Base-by-base conservation (phyloP, 2,113 vertebrate genomes). In the Eupsittula cactorum region DNA sequence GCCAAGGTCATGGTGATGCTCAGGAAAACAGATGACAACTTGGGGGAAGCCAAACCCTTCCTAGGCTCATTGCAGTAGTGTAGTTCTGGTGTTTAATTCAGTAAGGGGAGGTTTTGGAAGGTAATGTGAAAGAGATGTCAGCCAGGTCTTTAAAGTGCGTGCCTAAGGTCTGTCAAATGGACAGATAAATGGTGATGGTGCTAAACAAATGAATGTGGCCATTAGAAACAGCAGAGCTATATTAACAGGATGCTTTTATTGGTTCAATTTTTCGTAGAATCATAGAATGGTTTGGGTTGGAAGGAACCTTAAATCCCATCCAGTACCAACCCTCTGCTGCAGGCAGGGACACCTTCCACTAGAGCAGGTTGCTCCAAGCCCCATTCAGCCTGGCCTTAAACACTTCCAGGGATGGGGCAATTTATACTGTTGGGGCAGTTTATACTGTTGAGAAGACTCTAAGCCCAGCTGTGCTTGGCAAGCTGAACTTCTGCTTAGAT, bases 31-130 rank as follows among this genome's bases (percentile, higher is more conserved):
- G 39, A 8, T 16, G 10, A 39, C 0, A 5, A 28, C 27, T 11
- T 64, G 52, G 19, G 82, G 6, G n/a, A 9, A 88, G 63, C 23
- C 57, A 63, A 2, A 64, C 9, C 55, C 29, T 74, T 75, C 65
- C 39, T 17, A 20, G 7, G 7, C 7, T 25, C 29, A 8, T 33
- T 44, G 10, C 0, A 0, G 33, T 24, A 11, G 29, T 11, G 4
- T 39, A 13, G 24, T 44, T 46, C 37, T 25, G 29, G 29, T 46
- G 49, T 15, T 1, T 57, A 39, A n/a, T 47, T 67, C 28, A 2
- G 14, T 5, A 14, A 16, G 14, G 46, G 33, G 47, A 78, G 10
- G 24, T 44, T 82, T 75, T 75, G 44, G 13, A 23, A n/a, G 31
- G 17, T 57, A 68, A 64, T 29, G 25, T 28, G 6, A 24, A 50